Evolutionary conservation across 1,140 invertebrate genomes (phyloP).

Genomic region (Cyphomyrmex costatus): DNA sequence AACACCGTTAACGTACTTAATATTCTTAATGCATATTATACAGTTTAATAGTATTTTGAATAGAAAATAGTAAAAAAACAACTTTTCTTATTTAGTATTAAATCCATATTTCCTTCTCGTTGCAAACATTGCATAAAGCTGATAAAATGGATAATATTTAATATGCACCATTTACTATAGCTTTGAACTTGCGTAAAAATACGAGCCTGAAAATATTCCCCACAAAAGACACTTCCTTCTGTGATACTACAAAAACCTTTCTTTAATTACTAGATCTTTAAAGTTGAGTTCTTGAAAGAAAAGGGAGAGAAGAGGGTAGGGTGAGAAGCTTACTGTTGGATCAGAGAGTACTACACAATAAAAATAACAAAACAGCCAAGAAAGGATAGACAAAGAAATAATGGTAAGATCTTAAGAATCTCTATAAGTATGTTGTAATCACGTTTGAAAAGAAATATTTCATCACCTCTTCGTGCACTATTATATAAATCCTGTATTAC

Average conservation of each 20-base stretch:
- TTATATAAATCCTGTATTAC: not conserved
- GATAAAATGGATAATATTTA: conserved; percentile 39
- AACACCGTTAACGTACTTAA: not conserved
- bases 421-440: conserved; percentile 28
- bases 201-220: not conserved
- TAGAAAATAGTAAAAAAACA: not conserved
- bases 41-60: not conserved
- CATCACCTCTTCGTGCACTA: not conserved
- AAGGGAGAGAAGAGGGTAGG: not conserved
- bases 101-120: not conserved
- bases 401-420: conserved; percentile 25
- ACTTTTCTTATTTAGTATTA: not conserved
- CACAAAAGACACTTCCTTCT: conserved; percentile 28
- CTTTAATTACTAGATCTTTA: conserved; percentile 63
- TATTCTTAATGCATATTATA: not conserved
- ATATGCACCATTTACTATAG: conserved; percentile 56
- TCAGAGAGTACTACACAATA: conserved; percentile 39
- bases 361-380: conserved; percentile 42
- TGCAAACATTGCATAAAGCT: not conserved
- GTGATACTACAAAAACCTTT: conserved; percentile 43
- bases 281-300: conserved; percentile 36
- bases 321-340: conserved; percentile 25
- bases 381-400: conserved; percentile 32
- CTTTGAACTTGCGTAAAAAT: conserved; percentile 49
- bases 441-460: conserved; percentile 11